phyloP scores from a whole-genome alignment of 2,113 vertebrate genomes.

The Choloepus hoffmanni region DNA sequence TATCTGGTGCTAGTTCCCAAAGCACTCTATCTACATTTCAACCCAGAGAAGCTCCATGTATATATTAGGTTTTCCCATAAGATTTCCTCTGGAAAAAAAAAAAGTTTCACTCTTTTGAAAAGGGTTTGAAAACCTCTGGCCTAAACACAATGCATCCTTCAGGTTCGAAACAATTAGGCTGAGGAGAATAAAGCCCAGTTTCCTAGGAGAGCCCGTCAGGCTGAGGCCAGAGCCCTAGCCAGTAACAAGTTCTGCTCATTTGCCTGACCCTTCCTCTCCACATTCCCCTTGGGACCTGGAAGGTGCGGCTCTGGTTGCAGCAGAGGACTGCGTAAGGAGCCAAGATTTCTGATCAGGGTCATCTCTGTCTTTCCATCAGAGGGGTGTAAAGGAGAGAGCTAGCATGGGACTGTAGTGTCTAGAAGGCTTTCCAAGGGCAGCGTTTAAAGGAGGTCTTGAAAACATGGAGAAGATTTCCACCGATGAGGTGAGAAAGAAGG shows the following conservation, averaged over 20 bases:
- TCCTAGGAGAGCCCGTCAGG: background rate
- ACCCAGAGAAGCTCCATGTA: background rate
- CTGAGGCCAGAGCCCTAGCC: background rate
- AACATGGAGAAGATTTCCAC: background rate
- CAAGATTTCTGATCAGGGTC: background rate
- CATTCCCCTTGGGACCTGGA: background rate
- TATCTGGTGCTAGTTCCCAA: slow-evolving; percentile 24
- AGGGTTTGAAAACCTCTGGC: slow-evolving; percentile 8
- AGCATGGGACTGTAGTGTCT: background rate
- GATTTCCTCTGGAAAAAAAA: slow-evolving; percentile 8
- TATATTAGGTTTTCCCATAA: background rate
- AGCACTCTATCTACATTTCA: slow-evolving; percentile 33
- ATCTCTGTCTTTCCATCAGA: background rate
- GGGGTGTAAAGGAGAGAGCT: background rate
- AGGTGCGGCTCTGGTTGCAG: background rate
- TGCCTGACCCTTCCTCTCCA: background rate
- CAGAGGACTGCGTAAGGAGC: background rate
- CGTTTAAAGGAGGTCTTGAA: slow-evolving; percentile 8
- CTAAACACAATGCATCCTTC: slow-evolving; percentile 37
- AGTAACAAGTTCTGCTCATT: background rate
- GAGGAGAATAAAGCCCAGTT: background rate
- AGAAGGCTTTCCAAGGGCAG: background rate
- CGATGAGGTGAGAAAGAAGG: background rate
- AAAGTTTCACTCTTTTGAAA: background rate
- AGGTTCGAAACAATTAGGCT: background rate